Evolutionary conservation across 2,113 vertebrate genomes (phyloP), one percentile per base, ranked within the genome.

Genomic region (Dissostichus mawsoni): DNA sequence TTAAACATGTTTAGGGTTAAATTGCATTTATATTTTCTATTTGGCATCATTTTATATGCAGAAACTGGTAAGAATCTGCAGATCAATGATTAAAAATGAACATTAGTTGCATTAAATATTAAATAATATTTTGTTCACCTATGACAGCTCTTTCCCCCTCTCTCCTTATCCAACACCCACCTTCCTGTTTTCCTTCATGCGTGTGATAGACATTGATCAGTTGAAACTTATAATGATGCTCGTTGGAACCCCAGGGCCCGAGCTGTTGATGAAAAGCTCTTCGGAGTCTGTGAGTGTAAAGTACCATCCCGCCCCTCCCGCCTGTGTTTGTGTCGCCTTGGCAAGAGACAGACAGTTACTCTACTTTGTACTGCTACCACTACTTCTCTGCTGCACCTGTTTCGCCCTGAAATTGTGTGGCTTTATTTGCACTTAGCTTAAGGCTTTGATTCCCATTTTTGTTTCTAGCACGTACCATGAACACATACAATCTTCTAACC

Each of bases 261-360:
- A 98, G 93, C 95, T 98, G 95, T 96, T 97, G 96, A 97, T 96
- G 97, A 98, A 99, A 98, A 97, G 98, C 94, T 99, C 97, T 92
- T 99, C 97, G 85, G 97, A 98, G 94, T 96, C 97, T 97, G 97
- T 98, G 97, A 98, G 97, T 99, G 88, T 79, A 47, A 56, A 74
- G 29, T 20, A 65, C 51, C 62, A 61, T 75, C 47, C 61, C 12
- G 17, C 55, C 89, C 91, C 86, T 92, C 36, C 76, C 81, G 77
- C 75, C 61, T 81, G 61, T 59, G 74, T 87, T 69, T 88, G 55
- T 52, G 67, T 74, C 81, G 76, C 69, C 73, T 70, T 64, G 47
- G 25, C 50, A 45, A 47, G 62, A 69, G 61, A 57, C 16, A 1
- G 9, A 53, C 52, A 56, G n/a, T 67, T 41, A 55, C n/a, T 23